Base-by-base conservation (phyloP, 2,113 vertebrate genomes). In the Stigmatopora argus region DNA sequence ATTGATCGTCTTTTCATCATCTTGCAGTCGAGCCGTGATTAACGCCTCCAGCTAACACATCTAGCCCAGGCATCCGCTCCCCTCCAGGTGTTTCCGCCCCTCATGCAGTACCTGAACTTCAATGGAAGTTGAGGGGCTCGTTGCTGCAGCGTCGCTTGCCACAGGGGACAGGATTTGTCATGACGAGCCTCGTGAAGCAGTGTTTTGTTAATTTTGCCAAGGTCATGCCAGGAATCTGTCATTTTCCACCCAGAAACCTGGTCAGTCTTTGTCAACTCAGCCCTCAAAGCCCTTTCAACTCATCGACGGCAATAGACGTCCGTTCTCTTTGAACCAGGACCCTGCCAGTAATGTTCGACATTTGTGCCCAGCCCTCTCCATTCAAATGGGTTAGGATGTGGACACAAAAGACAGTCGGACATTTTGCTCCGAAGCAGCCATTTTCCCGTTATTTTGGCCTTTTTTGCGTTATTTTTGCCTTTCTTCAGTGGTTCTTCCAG, bases 1-100 rank as follows among this genome's bases (percentile, higher is more conserved):
- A 60, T n/a, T 15, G 52, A 55, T 55, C 21, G 13, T 44, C 58
- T 44, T 60, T 44, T 60, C 58, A 44, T 60, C 38, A 61, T 61
- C 58, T 61, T 7, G 35, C 58, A 44, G n/a, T 60, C 41, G 38
- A 38, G n/a, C 3, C 38, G 21, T n/a, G 38, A 61, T n/a, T 21
- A 21, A n/a, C 12, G 38, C 58, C 58, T 61, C 38, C 12, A n/a
- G 58, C 58, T 61, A 61, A 61, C 18, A 18, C n/a, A 13, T 35
- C 58, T 60, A 41, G 58, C 12, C 21, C 12, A 26, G 12, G 4
- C 52, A 12, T 5, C 51, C 4, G 0, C 26, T 35, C 5, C 57
- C 57, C 58, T 21, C 9, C 38, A 60, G 58, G 18, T 60, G 58
- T 60, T 44, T 44, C 58, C 41, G 58, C 18, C 3, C 35, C 35